phyloP scores from a whole-genome alignment of 2,888 invertebrate genomes.

The Harpagoxenus sublaevis region DNA sequence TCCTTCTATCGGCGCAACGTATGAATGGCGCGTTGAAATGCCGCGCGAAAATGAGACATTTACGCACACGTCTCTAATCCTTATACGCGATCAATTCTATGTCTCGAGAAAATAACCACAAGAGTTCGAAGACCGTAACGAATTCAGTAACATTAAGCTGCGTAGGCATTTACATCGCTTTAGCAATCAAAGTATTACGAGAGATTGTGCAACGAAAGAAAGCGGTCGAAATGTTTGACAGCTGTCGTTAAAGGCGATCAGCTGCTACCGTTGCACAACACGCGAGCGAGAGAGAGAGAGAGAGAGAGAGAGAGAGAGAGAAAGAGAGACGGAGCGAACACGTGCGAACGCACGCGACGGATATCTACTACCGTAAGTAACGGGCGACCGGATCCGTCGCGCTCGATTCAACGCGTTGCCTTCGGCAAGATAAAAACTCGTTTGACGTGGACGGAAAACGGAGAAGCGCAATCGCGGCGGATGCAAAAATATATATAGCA shows the following conservation, averaged over 20 bases:
- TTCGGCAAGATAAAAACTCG: neutral
- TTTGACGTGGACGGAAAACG: no score
- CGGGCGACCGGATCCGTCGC: conserved; percentile 15
- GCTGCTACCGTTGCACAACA: neutral
- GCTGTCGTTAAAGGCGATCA: neutral
- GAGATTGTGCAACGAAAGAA: neutral
- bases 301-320: conserved; percentile 55
- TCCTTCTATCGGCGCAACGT: conserved; percentile 26
- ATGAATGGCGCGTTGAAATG: conserved; percentile 10
- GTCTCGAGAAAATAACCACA: neutral
- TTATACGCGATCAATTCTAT: neutral
- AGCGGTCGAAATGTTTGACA: neutral
- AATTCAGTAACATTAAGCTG: no score
- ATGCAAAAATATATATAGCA: neutral
- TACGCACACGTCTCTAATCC: neutral
- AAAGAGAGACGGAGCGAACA: conserved; percentile 64
- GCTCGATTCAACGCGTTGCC: neutral
- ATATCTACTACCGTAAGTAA: neutral
- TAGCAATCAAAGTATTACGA: neutral
- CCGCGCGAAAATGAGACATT: conserved; percentile 10
- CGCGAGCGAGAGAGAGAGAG: conserved; percentile 55
- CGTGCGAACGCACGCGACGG: conserved; percentile 63
- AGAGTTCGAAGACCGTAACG: neutral
- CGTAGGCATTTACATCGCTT: neutral
- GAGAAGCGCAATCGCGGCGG: neutral